These are phyloP conservation scores for Hirtodrosophila histrioides DNA, from an alignment of 2,888 invertebrate genomes.

Conservation along the genomic window DNA sequence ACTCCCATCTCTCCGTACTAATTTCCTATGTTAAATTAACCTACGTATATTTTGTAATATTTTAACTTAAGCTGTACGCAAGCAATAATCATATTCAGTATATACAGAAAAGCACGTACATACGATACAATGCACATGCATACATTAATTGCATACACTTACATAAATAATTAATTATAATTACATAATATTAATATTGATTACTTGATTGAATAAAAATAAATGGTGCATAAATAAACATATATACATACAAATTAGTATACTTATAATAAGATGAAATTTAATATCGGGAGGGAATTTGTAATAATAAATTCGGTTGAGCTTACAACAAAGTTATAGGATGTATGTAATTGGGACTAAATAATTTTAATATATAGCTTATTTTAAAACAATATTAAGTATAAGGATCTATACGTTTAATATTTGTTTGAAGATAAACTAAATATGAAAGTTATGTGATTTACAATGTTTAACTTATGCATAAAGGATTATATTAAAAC, in stretches of 20 bases:
- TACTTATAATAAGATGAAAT: no score
- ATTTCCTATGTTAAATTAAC: conserved; percentile 20
- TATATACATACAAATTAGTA: conserved; percentile 8
- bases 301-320: no score
- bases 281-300: no score
- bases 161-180: conserved; percentile 52
- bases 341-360: no score
- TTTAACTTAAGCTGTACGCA: conserved; percentile 35
- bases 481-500: no score
- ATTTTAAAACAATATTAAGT: no score
- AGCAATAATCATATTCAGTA: conserved; percentile 51
- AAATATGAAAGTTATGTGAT: no score
- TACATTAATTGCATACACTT: conserved; percentile 37
- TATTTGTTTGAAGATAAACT: no score
- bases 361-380: no score
- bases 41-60: conserved; percentile 45
- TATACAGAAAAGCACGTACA: conserved; percentile 50
- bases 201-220: conserved; percentile 57
- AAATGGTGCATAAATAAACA: conserved; percentile 53
- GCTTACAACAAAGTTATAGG: no score
- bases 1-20: conserved; percentile 13
- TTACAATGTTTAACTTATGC: no score
- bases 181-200: conserved; percentile 39
- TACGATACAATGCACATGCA: conserved; percentile 24
- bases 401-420: no score